Percentiles rank a stretch among this genome's conserved stretches.
phyloP scores from a whole-genome alignment of 2,113 vertebrate species.

The Laterallus jamaicensis region DNA sequence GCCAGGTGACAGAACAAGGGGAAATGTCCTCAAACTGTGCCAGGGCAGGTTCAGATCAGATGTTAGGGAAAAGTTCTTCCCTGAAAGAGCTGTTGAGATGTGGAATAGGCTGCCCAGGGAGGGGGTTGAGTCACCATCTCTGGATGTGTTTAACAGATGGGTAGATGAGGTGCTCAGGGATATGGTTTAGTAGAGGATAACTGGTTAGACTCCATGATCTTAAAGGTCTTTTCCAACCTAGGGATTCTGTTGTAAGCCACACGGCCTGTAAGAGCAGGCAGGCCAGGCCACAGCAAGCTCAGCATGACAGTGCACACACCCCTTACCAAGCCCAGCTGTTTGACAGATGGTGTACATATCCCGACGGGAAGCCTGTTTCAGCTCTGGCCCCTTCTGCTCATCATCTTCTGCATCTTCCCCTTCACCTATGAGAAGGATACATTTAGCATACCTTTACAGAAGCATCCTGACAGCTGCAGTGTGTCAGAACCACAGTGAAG shows the following conservation, averaged over 20 bases:
- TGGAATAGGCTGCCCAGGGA: too few species aligned
- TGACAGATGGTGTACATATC: constrained; percentile 99
- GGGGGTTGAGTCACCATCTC: too few species aligned
- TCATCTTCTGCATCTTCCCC: constrained; percentile 88
- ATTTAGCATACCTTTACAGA: not conserved
- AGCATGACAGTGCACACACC: not conserved
- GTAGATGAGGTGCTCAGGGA: too few species aligned
- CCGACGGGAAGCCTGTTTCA: constrained; percentile 95
- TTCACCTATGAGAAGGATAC: constrained; percentile 73
- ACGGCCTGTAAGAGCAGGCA: not conserved
- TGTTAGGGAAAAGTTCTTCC: too few species aligned
- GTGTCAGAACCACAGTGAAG: not conserved
- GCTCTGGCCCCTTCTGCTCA: constrained; percentile 92
- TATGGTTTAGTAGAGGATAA: too few species aligned
- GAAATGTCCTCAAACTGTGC: too few species aligned
- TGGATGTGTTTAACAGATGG: too few species aligned
- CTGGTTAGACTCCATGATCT: too few species aligned
- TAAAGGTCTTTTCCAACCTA: too few species aligned
- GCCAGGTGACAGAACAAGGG: too few species aligned
- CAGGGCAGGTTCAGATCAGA: too few species aligned
- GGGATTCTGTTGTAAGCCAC: not conserved
- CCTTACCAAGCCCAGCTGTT: constrained; percentile 90
- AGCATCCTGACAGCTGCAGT: not conserved
- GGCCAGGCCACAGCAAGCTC: not conserved
- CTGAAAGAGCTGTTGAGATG: too few species aligned